Conservation (phyloP, 2,113 vertebrate genomes). For the Macaca mulatta region DNA sequence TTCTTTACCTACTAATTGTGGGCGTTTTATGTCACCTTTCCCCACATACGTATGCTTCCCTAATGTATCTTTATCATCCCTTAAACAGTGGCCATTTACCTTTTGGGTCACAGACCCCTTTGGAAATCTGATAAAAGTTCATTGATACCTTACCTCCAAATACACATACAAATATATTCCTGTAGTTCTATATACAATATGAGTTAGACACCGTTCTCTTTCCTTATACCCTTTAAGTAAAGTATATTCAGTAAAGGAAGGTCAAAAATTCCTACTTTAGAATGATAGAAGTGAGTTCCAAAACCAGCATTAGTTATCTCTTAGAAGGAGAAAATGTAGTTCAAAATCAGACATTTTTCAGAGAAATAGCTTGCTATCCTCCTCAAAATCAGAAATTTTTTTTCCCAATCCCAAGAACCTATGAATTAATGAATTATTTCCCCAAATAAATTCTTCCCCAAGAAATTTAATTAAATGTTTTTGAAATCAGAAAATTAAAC, state of each 20-base stretch:
- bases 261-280: neutral
- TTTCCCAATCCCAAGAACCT: too few species aligned
- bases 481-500: slow-evolving; percentile 25
- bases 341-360: slow-evolving; percentile 30
- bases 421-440: too few species aligned
- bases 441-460: neutral
- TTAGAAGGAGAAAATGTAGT: neutral
- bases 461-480: neutral
- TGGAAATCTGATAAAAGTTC: slow-evolving; percentile 2
- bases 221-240: neutral
- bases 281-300: neutral
- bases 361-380: slow-evolving; percentile 16
- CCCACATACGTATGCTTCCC: neutral
- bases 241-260: slow-evolving; percentile 3
- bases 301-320: neutral
- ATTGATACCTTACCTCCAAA: neutral
- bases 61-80: neutral
- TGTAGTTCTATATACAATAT: neutral
- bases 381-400: neutral
- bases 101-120: neutral
- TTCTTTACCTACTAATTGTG: neutral
- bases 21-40: neutral
- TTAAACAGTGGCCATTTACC: neutral
- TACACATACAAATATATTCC: neutral
- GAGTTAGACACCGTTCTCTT: neutral